Conservation (phyloP, 2,113 vertebrate species). For the Ceuthmochares aereus region DNA sequence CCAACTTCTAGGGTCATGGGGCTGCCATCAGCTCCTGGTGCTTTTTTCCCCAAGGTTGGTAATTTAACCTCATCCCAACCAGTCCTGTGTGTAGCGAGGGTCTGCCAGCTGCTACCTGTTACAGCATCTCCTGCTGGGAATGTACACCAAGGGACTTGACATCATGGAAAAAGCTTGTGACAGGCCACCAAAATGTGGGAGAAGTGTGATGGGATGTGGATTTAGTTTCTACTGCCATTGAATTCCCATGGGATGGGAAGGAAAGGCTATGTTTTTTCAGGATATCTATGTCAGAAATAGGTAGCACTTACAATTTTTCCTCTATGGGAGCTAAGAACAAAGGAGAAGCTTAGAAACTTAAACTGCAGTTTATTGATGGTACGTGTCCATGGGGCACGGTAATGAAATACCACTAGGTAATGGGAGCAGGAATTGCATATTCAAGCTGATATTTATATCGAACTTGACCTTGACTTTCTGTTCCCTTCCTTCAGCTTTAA, state of each 20-base stretch:
- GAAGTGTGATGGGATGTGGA: no score
- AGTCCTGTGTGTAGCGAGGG: fast-evolving
- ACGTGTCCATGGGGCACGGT: fast-evolving
- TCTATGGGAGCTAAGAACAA: not conserved
- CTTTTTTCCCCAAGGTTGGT: not conserved
- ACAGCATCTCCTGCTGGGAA: not conserved
- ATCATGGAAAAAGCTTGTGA: no score
- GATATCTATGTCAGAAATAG: not conserved
- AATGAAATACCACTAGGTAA: not conserved
- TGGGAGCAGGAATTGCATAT: not conserved
- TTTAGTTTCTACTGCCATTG: not conserved
- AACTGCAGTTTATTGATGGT: not conserved
- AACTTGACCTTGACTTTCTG: not conserved
- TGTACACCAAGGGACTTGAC: fast-evolving
- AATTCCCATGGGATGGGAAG: fast-evolving
- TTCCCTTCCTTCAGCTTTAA: not conserved
- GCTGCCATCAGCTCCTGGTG: not conserved
- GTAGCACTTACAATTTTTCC: not conserved
- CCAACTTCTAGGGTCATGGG: fast-evolving
- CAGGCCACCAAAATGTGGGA: no score
- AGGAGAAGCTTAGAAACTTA: not conserved
- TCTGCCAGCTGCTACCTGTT: no score
- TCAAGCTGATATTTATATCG: not conserved
- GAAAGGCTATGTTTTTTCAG: not conserved
- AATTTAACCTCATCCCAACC: not conserved